Base-by-base conservation (phyloP, 2,113 vertebrate species). In the Aspiorhynchus laticeps region DNA sequence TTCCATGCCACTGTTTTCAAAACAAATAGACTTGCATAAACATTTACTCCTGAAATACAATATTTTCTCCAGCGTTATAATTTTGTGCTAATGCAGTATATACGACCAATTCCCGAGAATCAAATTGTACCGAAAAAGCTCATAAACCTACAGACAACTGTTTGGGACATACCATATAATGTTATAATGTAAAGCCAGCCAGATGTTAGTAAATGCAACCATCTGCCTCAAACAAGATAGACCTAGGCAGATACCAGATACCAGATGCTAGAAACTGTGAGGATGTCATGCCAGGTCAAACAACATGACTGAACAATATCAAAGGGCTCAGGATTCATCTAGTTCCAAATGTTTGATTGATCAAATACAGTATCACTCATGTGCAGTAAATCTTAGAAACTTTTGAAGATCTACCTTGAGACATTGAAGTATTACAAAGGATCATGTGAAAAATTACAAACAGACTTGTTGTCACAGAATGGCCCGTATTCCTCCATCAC, bases 151-250 rank as follows among this genome's bases (percentile, higher is more conserved):
- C 3, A 81, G 83, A 86, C 71, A 61, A 82, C 77, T 84, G 67
- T 86, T 80, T 71, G 90, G 92, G 91, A 94, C 83, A 90, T 89
- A 91, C 86, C 87, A 88, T 74, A 67, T 43, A 38, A 82, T 87
- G 86, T 80, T n/a, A 75, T 91, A 92, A 87, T 88, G 87, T 85
- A 90, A 92, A 90, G 88, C 61, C 36, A 19, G 78, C 21, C 81
- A 83, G 65, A 81, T 65, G 59, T 81, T 81, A 87, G 77, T 86
- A 93, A 94, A 89, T 90, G 88, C 84, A 90, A 80, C 88, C 93
- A 93, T 92, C 92, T 94, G 93, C 90, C 89, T 80, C 80, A 87
- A 31, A 73, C 28, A 63, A 61, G 24, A 79, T 51, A 83, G 87
- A 82, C 83, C 71, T 41, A 82, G 69, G 24, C 86, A 83, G 80